These are phyloP conservation scores for Thoracochromis brauschi DNA, from an alignment of 2,113 vertebrate genomes.

Conservation along the genomic window DNA sequence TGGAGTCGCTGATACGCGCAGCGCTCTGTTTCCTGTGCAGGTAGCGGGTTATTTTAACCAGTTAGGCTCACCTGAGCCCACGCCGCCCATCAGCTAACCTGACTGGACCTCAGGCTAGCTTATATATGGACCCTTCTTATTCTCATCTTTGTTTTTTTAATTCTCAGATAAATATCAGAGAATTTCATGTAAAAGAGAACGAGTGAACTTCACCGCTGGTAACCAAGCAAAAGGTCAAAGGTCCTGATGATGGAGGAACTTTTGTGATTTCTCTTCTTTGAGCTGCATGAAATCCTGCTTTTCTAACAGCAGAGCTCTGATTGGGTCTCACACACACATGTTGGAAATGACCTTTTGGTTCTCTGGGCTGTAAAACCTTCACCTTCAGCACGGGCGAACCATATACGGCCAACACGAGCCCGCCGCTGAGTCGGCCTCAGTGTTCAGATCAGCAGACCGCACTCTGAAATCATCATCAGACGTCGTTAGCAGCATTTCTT, in stretches of 20 bases:
- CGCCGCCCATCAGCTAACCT: not conserved
- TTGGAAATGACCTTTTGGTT: not conserved
- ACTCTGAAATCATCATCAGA: not conserved
- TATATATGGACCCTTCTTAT: not conserved
- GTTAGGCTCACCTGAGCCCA: not conserved
- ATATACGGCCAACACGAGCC: not conserved
- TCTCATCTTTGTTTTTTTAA: not conserved
- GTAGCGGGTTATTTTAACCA: not conserved
- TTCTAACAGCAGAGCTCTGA: not conserved
- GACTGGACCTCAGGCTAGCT: not conserved
- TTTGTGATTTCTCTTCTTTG: not conserved
- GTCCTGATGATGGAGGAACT: not conserved
- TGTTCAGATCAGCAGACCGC: not conserved
- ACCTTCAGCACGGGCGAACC: not conserved
- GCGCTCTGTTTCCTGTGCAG: not conserved
- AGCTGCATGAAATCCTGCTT: not conserved
- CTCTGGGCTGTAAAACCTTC: not conserved
- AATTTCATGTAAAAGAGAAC: not conserved
- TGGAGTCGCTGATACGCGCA: rapidly evolving
- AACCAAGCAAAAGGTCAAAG: not conserved
- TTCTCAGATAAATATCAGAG: not conserved
- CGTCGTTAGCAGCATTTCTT: not conserved
- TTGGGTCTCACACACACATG: not conserved
- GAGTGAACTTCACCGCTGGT: not conserved
- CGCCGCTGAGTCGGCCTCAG: not conserved